Percentiles rank a stretch among this genome's conserved stretches.
Evolutionary conservation across 2,797 vertebrate genomes (phyloP).

Genomic region (Danio albolineatus): DNA sequence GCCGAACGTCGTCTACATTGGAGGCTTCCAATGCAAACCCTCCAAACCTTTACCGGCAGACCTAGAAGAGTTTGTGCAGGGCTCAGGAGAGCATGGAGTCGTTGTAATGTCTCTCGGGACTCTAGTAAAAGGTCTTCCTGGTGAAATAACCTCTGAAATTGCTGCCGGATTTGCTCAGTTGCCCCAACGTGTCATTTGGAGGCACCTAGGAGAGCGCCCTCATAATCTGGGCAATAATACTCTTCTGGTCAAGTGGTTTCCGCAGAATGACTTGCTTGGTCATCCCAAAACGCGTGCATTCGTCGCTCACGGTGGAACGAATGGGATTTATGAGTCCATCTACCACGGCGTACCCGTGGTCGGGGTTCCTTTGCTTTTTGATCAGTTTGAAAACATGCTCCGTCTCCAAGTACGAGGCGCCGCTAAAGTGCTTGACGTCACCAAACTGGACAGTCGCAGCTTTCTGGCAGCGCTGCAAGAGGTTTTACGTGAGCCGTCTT

Average conservation of each 20-base stretch:
- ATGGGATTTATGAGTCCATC: constrained; percentile 78
- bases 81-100: constrained; percentile 78
- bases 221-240: constrained; percentile 77
- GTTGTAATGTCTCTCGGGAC: constrained; percentile 82
- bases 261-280: constrained; percentile 79
- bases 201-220: constrained; percentile 70
- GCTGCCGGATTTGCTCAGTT: constrained; percentile 76
- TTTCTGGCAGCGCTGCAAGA: constrained; percentile 70
- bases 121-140: constrained; percentile 68
- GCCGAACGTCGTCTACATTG: constrained; percentile 80
- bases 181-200: constrained; percentile 81
- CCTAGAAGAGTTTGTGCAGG: constrained; percentile 77
- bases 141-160: constrained; percentile 76
- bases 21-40: constrained; percentile 80
- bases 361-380: constrained; percentile 76
- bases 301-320: constrained; percentile 75
- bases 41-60: constrained; percentile 71
- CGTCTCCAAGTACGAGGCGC: constrained; percentile 72
- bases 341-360: constrained; percentile 77
- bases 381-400: constrained; percentile 79
- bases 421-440: constrained; percentile 68
- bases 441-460: constrained; percentile 63
- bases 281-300: constrained; percentile 77
- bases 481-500: constrained; percentile 71
- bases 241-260: constrained; percentile 75